Base-by-base conservation (phyloP, 2,113 vertebrate genomes). In the Nanorana parkeri region DNA sequence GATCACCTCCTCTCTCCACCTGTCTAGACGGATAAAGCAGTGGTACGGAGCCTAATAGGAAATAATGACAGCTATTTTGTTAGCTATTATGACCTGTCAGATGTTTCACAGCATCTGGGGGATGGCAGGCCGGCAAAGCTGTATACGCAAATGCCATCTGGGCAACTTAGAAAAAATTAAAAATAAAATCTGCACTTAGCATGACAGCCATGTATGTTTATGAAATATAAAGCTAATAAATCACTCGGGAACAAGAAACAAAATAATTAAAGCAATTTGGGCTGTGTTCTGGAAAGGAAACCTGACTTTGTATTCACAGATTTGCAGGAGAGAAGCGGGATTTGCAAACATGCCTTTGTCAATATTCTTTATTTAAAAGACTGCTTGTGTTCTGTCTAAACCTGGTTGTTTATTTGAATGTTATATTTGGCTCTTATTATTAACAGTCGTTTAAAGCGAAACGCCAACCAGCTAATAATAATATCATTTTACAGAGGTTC, bases 41-140 rank as follows among this genome's bases (percentile, higher is more conserved):
- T 23, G 79, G 26, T 72, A 73, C 8, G 24, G 47, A 81, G 63
- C 63, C 79, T 74, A 81, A 81, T 81, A 81, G 79, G 47, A 74
- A 81, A 66, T 81, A 74, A 81, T 81, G 79, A 73, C 79, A 74
- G 79, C 68, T 74, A 74, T 81, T 81, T 81, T 81, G 79, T 81
- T 81, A 66, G 79, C 79, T 81, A 74, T 81, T 81, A 81, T 74
- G 79, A 52, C 24, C 69, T 74, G 79, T 81, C 79, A 81, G 79
- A 81, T 36, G 60, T 74, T 74, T 74, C 52, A 55, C 51, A 56
- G 60, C 68, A 64, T 66, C 79, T 66, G 79, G 79, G 26, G 41
- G 47, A 66, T 66, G 69, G 24, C 60, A 81, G 67, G 32, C 41
- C 56, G 51, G 36, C 61, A 80, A 51, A 32, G 61, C 60, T 60